phyloP scores from a whole-genome alignment of 2,888 invertebrate species.

The Notocelia uddmanniana region DNA sequence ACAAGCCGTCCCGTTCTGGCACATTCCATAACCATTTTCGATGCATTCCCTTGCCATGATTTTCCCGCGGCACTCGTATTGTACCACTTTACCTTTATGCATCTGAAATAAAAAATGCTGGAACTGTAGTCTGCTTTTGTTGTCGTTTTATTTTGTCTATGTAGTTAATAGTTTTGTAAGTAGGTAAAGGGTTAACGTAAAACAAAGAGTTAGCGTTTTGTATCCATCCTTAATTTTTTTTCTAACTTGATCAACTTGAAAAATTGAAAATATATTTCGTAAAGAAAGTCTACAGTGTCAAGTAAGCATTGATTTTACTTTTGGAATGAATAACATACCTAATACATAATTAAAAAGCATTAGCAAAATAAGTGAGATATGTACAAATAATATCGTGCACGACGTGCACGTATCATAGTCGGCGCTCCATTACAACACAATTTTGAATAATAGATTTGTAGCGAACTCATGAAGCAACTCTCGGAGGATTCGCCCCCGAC shows the following conservation, averaged over 20 bases:
- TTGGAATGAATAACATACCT: background rate
- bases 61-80: constrained; percentile 78
- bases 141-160: constrained; percentile 16
- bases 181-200: background rate
- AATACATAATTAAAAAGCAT: background rate
- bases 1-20: constrained; percentile 77
- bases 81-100: constrained; percentile 66
- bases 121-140: constrained; percentile 33
- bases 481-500: constrained; percentile 78
- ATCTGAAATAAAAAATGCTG: constrained; percentile 54
- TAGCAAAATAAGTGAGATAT: constrained; percentile 9
- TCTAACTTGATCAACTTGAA: too few relatives aligned
- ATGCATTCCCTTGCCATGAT: constrained; percentile 84
- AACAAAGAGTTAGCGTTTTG: too few relatives aligned
- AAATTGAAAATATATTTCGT: too few relatives aligned
- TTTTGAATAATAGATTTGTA: constrained; percentile 57
- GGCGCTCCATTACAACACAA: constrained; percentile 43
- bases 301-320: background rate
- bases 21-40: constrained; percentile 85
- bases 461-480: constrained; percentile 70
- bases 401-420: constrained; percentile 31
- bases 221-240: too few relatives aligned
- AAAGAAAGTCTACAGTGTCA: too few relatives aligned
- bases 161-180: constrained; percentile 2
- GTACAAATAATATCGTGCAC: constrained; percentile 6